Base-by-base conservation (phyloP, 2,797 vertebrate species). In the Enteromius mattozi region DNA sequence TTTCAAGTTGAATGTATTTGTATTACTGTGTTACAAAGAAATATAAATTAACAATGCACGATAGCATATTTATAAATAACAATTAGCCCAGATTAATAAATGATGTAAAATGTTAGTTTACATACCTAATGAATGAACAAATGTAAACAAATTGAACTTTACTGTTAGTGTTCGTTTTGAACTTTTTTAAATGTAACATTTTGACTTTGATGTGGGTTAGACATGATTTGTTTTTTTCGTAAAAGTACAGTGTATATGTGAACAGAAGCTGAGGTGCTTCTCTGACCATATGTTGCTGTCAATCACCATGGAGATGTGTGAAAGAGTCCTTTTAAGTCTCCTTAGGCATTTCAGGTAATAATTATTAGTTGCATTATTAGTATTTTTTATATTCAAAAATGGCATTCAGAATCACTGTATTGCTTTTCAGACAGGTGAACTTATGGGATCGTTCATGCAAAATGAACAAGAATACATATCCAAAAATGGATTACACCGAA, bases 401-500 rank as follows among this genome's bases (percentile, higher is more conserved):
- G 14, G 54, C 40, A 49, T 82, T 63, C 56, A 74, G 54, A 74
- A 63, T 49, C 24, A 27, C 54, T 65, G 69, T 82, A 72, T 71
- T 82, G 27, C 33, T 82, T 75, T 45, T 65, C 27, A 63, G 42
- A 68, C 63, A 68, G 59, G 70, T 24, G 16, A 66, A 27, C 56
- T 10, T 13, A 75, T 61, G 54, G 14, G 35, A 24, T 42, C 9
- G 13, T 42, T 61, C 0, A 59, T 77, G 8, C 1, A 24, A 17
- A 59, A 27, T 37, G 1, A 40, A 42, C n/a, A n/a, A 45, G 42
- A 45, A 71, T 70, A 59, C 37, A 35, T 82, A 65, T 70, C 71
- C 61, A 35, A 66, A 82, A 69, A 27, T 81, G 71, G 79, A 76
- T 51, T 78, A 30, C 21, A 74, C 24, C 42, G 37, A 54, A 61